Base-by-base conservation (phyloP, 1,140 invertebrate species). In the Ceratosolen fusciceps region DNA sequence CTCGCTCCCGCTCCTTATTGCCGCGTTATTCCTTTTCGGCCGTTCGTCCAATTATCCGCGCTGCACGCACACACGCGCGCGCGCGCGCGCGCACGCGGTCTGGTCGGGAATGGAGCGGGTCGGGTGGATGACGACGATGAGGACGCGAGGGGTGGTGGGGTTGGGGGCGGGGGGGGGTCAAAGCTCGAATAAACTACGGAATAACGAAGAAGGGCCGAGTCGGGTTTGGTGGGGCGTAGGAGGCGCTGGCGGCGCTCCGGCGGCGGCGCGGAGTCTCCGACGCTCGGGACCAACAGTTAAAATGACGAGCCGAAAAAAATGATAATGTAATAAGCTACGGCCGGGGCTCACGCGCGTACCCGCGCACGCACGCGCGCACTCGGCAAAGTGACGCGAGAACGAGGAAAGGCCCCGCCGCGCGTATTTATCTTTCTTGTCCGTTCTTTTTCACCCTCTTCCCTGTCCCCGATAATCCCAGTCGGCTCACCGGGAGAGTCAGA, bases 251-350 rank as follows among this genome's bases (percentile, higher is more conserved):
- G 21, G 14, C n/a, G 21, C 52, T n/a, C n/a, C n/a, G n/a, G n/a
- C n/a, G n/a, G n/a, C n/a, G 21, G 14, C n/a, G 21, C 52, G 37
- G 65, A 47, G 39, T 1, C 9, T 12, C 39, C 21, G 39, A 39
- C 16, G 34, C 62, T 29, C 34, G 12, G 34, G 31, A 37, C 16
- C 37, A 81, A 52, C 52, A 74, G 72, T 80, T 74, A 80, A 80
- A 76, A 81, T 71, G 67, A 77, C 65, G 81, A 83, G 81, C 76
- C 71, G 65, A 65, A 82, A 81, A n/a, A 74, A 81, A 79, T 70
- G 87, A 88, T 89, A 88, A 86, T 88, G 87, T 87, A 88, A 87
- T 88, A 89, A 89, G 85, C 86, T 86, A 88, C 85, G 78, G 83
- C 81, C 82, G 77, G 81, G 74, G 67, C 81, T 80, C 67, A 75